These are phyloP conservation scores for Holacanthus passer DNA, from an alignment of 2,113 vertebrate genomes.

Conservation along the genomic window DNA sequence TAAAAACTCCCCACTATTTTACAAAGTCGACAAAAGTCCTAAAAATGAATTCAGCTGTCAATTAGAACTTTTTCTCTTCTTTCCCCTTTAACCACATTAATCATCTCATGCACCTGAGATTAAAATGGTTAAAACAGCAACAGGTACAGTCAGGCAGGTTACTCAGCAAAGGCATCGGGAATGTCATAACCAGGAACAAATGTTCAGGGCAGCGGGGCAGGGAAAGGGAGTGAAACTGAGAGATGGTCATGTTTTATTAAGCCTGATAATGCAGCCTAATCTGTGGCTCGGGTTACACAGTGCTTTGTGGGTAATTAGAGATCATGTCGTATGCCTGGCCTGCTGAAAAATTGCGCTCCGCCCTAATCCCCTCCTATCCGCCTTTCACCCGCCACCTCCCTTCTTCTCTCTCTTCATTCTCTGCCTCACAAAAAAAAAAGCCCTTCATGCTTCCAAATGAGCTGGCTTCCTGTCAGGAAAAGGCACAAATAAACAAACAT, in stretches of 20 bases:
- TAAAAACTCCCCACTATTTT: not conserved
- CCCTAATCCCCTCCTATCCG: conserved; percentile 75
- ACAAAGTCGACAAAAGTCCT: not conserved
- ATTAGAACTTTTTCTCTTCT: not conserved
- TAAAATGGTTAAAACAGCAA: conserved; percentile 12
- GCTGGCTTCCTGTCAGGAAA: conserved; percentile 49
- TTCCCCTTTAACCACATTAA: not conserved
- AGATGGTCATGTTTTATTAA: conserved; percentile 84
- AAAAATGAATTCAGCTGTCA: not conserved
- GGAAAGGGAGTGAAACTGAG: conserved; percentile 74
- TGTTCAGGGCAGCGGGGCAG: conserved; percentile 60
- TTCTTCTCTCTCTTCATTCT: conserved; percentile 49
- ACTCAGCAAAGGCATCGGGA: conserved; percentile 3
- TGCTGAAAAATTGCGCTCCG: conserved; percentile 78
- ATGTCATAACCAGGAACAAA: conserved; percentile 64
- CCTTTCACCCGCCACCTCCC: conserved; percentile 68
- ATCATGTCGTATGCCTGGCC: conserved; percentile 75
- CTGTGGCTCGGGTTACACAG: conserved; percentile 80
- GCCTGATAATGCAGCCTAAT: conserved; percentile 78
- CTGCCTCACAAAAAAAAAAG: conserved; percentile 25
- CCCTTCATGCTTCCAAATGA: conserved; percentile 41
- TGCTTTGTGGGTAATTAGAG: conserved; percentile 85
- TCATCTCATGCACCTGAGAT: not conserved
- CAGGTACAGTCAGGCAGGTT: conserved; percentile 25
- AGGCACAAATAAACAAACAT: conserved; percentile 65